Evolutionary conservation across 2,888 invertebrate genomes (phyloP).

Genomic region (Phragmatobia fuliginosa): DNA sequence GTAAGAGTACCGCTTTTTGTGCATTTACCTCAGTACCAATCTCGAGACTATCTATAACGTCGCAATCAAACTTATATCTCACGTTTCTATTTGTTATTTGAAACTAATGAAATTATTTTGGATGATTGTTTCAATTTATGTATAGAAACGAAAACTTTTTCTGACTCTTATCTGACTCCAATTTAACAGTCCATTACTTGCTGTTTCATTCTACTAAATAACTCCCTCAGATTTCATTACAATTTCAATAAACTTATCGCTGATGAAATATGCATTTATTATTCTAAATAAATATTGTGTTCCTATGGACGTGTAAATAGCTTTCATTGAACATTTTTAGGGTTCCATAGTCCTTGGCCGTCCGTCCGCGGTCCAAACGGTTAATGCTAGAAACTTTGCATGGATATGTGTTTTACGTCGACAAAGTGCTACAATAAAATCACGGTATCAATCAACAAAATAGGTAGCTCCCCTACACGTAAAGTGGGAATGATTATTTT

Average conservation of each 20-base stretch:
- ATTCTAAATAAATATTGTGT: constrained; percentile 51
- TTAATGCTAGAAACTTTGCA: too few relatives aligned
- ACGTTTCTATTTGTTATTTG: constrained; percentile 3
- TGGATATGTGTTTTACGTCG: too few relatives aligned
- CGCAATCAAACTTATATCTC: constrained; percentile 7
- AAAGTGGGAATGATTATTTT: too few relatives aligned
- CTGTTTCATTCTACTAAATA: background rate
- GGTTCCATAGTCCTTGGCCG: too few relatives aligned
- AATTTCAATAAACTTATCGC: constrained; percentile 32
- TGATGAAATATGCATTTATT: constrained; percentile 40
- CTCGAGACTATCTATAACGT: background rate
- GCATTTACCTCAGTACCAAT: background rate
- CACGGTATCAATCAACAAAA: too few relatives aligned
- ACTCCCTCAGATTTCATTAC: constrained; percentile 12
- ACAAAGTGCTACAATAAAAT: too few relatives aligned
- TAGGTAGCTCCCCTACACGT: too few relatives aligned
- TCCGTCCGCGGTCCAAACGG: too few relatives aligned
- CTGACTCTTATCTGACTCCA: constrained; percentile 3
- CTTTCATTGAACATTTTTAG: constrained; percentile 65
- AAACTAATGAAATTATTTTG: constrained; percentile 5
- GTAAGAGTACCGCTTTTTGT: background rate
- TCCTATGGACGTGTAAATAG: constrained; percentile 49
- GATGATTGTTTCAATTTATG: constrained; percentile 13
- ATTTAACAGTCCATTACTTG: constrained; percentile 19
- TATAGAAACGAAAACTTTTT: background rate